These are phyloP conservation scores for Vidua macroura DNA, from an alignment of 2,113 vertebrate genomes.

Conservation along the genomic window DNA sequence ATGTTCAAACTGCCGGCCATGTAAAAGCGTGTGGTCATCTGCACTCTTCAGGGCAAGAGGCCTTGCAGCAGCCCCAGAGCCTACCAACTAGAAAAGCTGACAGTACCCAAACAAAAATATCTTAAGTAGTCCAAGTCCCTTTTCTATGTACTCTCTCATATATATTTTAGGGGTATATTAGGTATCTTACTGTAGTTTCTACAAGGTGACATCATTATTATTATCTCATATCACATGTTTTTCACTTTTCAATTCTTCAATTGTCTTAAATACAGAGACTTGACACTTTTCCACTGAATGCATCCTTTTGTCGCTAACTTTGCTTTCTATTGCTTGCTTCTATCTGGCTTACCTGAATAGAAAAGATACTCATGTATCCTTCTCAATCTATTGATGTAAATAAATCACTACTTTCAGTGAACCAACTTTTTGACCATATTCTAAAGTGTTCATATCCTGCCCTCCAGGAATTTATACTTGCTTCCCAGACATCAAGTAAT, in stretches of 20 bases:
- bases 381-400: background rate
- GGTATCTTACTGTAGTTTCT: background rate
- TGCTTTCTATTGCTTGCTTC: background rate
- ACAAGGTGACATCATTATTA: background rate
- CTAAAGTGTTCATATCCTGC: background rate
- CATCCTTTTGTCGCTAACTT: background rate
- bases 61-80: background rate
- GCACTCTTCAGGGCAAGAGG: background rate
- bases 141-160: background rate
- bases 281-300: background rate
- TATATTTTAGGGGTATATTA: background rate
- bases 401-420: background rate
- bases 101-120: background rate
- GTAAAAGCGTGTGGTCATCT: background rate
- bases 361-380: background rate
- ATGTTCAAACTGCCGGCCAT: accelerated
- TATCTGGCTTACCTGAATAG: background rate
- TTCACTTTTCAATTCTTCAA: background rate
- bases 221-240: background rate
- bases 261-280: background rate
- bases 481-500: background rate
- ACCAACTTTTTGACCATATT: background rate
- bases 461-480: background rate
- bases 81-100: background rate
- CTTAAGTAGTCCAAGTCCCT: background rate